Base-by-base conservation (phyloP, 2,888 invertebrate species). In the Alsophila aescularia region DNA sequence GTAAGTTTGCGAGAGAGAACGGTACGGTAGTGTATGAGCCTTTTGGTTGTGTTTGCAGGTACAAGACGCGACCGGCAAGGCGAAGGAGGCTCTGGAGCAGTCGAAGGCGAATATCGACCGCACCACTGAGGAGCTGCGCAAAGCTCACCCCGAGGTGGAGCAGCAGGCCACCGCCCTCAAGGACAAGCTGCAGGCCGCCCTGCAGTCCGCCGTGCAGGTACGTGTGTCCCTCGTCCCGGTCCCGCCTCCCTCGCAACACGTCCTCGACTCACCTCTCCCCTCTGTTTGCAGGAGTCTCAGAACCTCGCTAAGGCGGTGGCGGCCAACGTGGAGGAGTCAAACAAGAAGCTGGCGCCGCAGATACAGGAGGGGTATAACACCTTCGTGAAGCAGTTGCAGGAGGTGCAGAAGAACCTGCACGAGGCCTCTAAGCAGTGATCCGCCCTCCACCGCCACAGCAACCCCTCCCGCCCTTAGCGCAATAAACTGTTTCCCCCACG, bases 81-180 rank as follows among this genome's bases (percentile, higher is more conserved):
- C 82, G 1, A 90, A 89, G 79, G 77, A 80, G 29, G 81, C 83
- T 1, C 64, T 91, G 53, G 83, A 87, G 72, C 54, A 73, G 66
- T 40, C 86, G 0, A 79, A 76, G 56, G 52, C 66, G 59, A 81
- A 71, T 78, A 10, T 91, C 41, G 73, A 89, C 73, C 66, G 64
- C 39, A 67, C 81, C 4, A 79, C 72, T 0, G 79, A 76, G n/a
- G 86, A 90, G 0, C 80, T 91, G 48, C 84, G 83, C 66, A 69
- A 73, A 64, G 67, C 79, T 34, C 89, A 91, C 79, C 90, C 90
- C 52, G 90, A 90, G 36, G 81, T 90, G 15, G 86, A 90, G 68
- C 73, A 81, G 67, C 79, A 87, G 52, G 87, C 87, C 49, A 43
- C 12, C 41, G 73, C 64, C 16, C 74, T 90, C 43, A 73, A 75